Evolutionary conservation across 2,888 invertebrate genomes (phyloP).

Genomic region (Oscheius sp.): DNA sequence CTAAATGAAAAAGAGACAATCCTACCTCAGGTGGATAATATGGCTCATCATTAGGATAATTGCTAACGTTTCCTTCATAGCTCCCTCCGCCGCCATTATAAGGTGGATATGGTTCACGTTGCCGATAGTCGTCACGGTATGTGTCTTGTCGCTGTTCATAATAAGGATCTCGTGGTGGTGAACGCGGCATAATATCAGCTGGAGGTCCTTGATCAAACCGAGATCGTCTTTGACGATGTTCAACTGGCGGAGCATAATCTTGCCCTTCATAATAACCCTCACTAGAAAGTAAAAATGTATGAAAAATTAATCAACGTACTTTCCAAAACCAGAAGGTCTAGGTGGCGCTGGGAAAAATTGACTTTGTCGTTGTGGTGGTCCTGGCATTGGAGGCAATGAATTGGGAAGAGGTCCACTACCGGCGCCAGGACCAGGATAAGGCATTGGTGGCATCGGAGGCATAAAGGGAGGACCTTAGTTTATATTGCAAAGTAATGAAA

Average conservation of each 20-base stretch:
- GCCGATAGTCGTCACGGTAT: not conserved
- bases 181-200: not conserved
- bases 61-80: not conserved
- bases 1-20: not conserved
- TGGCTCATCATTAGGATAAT: conserved; percentile 11
- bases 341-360: conserved; percentile 22
- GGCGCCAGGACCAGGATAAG: conserved; percentile 18
- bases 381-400: conserved; percentile 16
- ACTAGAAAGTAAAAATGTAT: not conserved
- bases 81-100: not conserved
- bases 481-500: not conserved
- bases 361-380: conserved; percentile 6
- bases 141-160: not conserved
- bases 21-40: not conserved
- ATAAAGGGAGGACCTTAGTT: not conserved
- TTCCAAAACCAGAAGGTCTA: not conserved
- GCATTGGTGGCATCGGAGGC: conserved; percentile 29
- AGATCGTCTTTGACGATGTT: not conserved
- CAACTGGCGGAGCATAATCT: not conserved
- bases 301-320: not conserved
- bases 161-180: not conserved
- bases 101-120: not conserved
- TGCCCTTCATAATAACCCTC: not conserved
- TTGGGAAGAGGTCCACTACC: conserved; percentile 12
- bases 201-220: conserved; percentile 18